A percentile compares a stretch with the other conserved stretches of the same genome.
phyloP scores from a whole-genome alignment of 2,888 invertebrate genomes.

The Drosophila quinaria region DNA sequence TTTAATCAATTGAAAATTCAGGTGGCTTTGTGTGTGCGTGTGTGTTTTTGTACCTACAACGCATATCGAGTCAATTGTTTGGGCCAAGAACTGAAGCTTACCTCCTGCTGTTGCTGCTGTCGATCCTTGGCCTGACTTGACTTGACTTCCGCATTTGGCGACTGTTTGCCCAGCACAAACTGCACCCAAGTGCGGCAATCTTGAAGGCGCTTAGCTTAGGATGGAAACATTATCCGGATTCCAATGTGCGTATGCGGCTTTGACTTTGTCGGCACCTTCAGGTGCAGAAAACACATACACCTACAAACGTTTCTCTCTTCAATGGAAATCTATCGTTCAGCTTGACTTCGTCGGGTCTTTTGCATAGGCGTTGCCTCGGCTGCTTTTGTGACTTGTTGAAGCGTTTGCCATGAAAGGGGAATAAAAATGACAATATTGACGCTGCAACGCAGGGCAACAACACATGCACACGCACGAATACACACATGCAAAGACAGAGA shows the following conservation, averaged over 20 bases:
- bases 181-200: constrained; percentile 61
- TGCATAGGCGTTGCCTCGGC: constrained; percentile 25
- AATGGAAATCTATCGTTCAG: constrained; percentile 59
- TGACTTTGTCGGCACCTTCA: constrained; percentile 58
- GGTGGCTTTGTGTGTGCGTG: constrained; percentile 18
- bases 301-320: constrained; percentile 37
- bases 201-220: constrained; percentile 58
- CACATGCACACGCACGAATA: constrained; percentile 45
- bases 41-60: constrained; percentile 11
- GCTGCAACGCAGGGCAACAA: constrained; percentile 58
- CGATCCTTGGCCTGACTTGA: constrained; percentile 3
- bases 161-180: constrained; percentile 69
- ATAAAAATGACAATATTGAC: constrained; percentile 81
- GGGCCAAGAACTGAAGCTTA: constrained; percentile 14
- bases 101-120: constrained; percentile 1
- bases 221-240: constrained; percentile 77
- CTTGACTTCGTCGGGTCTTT: constrained; percentile 40
- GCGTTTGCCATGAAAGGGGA: constrained; percentile 71
- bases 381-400: constrained; percentile 35
- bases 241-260: constrained; percentile 76
- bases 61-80: constrained; percentile 58
- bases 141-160: constrained; percentile 68
- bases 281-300: neutral
- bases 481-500: constrained; percentile 19
- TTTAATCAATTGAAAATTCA: constrained; percentile 75